phyloP scores from a whole-genome alignment of 1,140 invertebrate genomes.

The Theocolax elegans region DNA sequence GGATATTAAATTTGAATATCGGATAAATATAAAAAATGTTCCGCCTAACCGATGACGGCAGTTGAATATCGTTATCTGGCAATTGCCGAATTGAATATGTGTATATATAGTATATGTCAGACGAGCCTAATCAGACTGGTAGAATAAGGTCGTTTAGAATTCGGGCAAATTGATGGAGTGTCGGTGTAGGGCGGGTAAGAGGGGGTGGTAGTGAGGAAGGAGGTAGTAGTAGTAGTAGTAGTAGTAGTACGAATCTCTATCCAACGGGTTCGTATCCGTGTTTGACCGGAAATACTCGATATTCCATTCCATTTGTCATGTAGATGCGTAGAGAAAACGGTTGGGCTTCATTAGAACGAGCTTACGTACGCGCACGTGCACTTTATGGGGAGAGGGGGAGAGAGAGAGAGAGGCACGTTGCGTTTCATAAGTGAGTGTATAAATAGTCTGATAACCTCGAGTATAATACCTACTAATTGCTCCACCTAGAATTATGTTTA shows the following conservation, averaged over 20 bases:
- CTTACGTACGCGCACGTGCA: not conserved
- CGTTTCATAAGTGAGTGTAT: not conserved
- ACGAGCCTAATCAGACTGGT: conserved; percentile 1
- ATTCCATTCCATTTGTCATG: conserved; percentile 28
- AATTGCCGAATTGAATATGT: conserved; percentile 1
- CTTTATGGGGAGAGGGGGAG: not conserved
- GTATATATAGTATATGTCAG: not conserved
- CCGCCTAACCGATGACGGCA: too few species aligned
- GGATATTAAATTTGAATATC: too few species aligned
- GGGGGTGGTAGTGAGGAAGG: too few species aligned
- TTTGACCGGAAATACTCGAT: conserved; percentile 23
- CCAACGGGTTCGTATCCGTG: not conserved
- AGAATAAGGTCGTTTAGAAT: conserved; percentile 19
- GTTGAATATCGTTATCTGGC: not conserved
- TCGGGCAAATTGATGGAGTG: conserved; percentile 5
- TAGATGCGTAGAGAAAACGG: conserved; percentile 5
- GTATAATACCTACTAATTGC: not conserved
- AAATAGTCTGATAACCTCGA: not conserved
- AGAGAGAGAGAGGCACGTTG: too few species aligned
- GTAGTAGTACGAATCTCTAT: too few species aligned
- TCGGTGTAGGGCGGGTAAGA: not conserved
- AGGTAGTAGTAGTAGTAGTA: too few species aligned
- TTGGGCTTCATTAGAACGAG: not conserved
- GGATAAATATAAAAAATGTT: too few species aligned
- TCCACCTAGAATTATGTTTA: not conserved